phyloP scores from a whole-genome alignment of 2,797 vertebrate genomes.

The Hemibagrus guttatus region DNA sequence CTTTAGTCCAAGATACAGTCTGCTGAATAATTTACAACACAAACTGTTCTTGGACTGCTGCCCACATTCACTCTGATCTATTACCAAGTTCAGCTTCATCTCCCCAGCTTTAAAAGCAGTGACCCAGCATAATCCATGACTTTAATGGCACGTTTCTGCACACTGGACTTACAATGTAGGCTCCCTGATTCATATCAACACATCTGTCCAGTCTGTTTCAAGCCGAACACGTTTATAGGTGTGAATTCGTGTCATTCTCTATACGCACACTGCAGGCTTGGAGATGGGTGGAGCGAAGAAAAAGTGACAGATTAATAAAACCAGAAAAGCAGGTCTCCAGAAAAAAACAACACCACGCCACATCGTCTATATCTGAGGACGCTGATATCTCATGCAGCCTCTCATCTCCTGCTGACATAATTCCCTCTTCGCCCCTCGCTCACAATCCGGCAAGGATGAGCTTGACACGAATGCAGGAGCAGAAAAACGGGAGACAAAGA shows the following conservation, averaged over 20 bases:
- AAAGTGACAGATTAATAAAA: conserved; percentile 48
- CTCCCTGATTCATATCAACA: neutral
- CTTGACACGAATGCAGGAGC: neutral
- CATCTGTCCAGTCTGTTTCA: conserved; percentile 13
- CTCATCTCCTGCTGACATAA: conserved; percentile 36
- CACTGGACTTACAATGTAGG: neutral
- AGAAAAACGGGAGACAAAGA: neutral
- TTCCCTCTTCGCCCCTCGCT: conserved; percentile 22
- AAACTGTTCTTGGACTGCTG: conserved; percentile 29
- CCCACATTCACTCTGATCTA: neutral
- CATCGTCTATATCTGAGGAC: conserved; percentile 12
- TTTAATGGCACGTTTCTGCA: neutral
- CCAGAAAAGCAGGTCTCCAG: conserved; percentile 22
- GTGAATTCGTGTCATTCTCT: neutral
- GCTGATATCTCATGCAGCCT: conserved; percentile 17
- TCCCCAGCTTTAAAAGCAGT: neutral
- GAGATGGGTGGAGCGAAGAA: neutral
- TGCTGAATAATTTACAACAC: conserved; percentile 44
- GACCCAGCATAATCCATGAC: neutral
- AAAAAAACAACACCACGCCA: neutral
- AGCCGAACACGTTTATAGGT: conserved; percentile 21
- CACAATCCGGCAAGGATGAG: neutral
- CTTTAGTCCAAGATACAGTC: conserved; percentile 11
- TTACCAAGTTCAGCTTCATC: neutral
- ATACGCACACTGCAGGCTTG: neutral